Conservation (phyloP, 1,140 invertebrate species). For the Ceratitis capitata region DNA sequence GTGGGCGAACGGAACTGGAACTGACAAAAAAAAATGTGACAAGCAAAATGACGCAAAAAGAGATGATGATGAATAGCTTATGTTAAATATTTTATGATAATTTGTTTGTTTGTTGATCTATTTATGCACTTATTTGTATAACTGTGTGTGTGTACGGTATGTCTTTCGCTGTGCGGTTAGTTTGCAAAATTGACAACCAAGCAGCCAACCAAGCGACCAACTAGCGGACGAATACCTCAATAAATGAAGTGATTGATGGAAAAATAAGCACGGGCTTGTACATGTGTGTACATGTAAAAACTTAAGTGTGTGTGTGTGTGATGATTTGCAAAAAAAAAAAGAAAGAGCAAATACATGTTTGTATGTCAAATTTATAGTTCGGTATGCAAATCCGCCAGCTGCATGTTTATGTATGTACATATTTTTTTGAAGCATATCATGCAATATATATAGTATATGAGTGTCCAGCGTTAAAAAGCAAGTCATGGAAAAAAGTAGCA, state of each 20-base stretch:
- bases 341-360: too few species aligned
- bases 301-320: neutral
- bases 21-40: neutral
- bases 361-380: neutral
- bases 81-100: conserved; percentile 16
- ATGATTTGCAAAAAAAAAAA: neutral
- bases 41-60: neutral
- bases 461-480: neutral
- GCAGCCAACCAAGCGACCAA: neutral
- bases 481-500: neutral
- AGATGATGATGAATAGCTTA: conserved; percentile 31
- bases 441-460: neutral
- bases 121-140: neutral
- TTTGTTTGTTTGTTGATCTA: neutral
- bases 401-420: too few species aligned
- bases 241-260: conserved; percentile 16
- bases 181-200: too few species aligned
- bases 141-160: neutral
- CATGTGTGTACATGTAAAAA: too few species aligned
- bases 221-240: neutral
- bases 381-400: neutral
- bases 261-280: neutral
- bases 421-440: too few species aligned
- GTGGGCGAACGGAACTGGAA: too few species aligned
- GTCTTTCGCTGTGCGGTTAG: too few species aligned